These are phyloP conservation scores for Hylia prasina DNA, from an alignment of 2,113 vertebrate species.

Conservation along the genomic window DNA sequence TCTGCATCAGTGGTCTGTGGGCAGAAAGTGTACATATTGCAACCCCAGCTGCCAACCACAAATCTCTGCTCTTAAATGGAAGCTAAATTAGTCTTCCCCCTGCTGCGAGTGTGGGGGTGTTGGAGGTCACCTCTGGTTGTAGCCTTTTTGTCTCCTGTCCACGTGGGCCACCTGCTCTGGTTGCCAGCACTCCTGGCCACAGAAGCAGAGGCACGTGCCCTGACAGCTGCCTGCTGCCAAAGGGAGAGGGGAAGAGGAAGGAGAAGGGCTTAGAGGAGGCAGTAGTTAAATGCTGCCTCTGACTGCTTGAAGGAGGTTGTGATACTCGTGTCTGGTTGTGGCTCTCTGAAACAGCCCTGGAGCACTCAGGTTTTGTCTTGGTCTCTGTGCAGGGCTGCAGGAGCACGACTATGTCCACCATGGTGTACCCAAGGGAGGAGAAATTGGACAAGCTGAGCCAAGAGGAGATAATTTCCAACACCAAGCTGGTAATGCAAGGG, in stretches of 20 bases:
- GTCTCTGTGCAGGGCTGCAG: neutral
- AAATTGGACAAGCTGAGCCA: conserved; percentile 92
- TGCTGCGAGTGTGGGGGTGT: neutral
- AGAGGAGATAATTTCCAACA: conserved; percentile 98
- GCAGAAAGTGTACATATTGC: neutral
- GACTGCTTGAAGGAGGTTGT: neutral
- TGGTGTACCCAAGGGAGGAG: conserved; percentile 92
- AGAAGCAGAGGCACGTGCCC: neutral
- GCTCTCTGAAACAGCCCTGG: neutral
- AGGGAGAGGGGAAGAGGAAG: neutral
- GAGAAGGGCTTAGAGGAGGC: neutral
- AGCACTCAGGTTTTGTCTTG: neutral
- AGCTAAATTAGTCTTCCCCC: conserved; percentile 41
- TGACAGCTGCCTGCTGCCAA: neutral
- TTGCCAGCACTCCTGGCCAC: neutral
- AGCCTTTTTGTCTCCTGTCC: neutral
- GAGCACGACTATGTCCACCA: conserved; percentile 83
- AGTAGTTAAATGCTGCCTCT: neutral
- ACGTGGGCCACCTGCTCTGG: neutral
- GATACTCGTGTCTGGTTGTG: neutral
- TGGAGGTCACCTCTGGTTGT: conserved; percentile 3
- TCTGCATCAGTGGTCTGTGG: neutral
- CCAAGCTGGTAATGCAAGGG: conserved; percentile 95
- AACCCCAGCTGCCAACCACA: neutral
- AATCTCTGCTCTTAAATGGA: conserved; percentile 38